Evolutionary conservation across 2,888 invertebrate species (phyloP), one percentile per base, ranked within the genome.

Genomic region (Abrostola tripartita): DNA sequence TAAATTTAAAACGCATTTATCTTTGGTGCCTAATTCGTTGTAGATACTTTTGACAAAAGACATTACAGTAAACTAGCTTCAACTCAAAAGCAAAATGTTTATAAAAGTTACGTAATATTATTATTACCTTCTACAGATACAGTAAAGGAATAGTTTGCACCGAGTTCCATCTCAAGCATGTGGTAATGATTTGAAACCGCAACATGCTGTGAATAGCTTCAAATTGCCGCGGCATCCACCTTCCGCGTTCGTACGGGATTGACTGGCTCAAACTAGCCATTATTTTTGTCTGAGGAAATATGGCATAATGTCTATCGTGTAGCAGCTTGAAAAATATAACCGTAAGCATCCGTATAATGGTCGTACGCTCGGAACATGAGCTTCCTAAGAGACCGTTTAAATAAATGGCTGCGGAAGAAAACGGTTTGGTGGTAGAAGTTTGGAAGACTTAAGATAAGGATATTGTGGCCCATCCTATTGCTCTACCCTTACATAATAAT

Each of bases 151-250:
- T 47, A 24, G 61, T 59, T 62, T 54, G 49, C 54, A 68, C 49
- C 59, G 49, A 60, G 58, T 74, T 61, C 52, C 53, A 55, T 54
- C 55, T 60, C 44, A 52, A 61, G 62, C 58, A 79, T 68, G 77
- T 74, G 71, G 74, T 78, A 79, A 78, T 76, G 68, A 73, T 53
- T 41, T 38, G 5, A 14, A 71, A 79, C 78, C 78, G 44, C 78
- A 79, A 51, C 68, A 64, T 65, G 58, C 58, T 36, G 61, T 37
- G 71, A 73, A 67, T 71, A 54, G 60, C 52, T 53, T 55, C 47
- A 65, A 78, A 78, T 79, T 71, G 77, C 69, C 71, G 76, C 64
- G 64, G 66, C 49, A 63, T 60, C 47, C 24, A 59, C 41, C 69
- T 78, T 78, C 78, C 78, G 76, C 59, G 54, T 74, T 60, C 59